phyloP scores from a whole-genome alignment of 2,113 vertebrate genomes.

The Scophthalmus maximus region DNA sequence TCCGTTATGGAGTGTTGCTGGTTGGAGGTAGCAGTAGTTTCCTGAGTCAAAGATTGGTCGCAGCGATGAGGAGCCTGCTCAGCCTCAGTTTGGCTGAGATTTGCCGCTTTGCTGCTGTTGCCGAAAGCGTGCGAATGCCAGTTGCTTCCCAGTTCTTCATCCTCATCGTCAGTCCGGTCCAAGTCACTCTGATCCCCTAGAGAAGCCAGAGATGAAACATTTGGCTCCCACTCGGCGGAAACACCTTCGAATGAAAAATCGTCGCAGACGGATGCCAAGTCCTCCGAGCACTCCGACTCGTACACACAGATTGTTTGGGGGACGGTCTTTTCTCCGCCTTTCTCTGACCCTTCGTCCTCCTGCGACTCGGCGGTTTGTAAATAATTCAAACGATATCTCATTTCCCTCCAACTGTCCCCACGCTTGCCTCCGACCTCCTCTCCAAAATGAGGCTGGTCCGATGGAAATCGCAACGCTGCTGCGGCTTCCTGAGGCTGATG shows the following conservation, averaged over 20 bases:
- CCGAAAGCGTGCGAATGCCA: conserved; percentile 66
- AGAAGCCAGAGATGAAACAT: conserved; percentile 55
- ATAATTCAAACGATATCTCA: conserved; percentile 6
- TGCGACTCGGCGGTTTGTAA: conserved; percentile 18
- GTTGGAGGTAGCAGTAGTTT: conserved; percentile 66
- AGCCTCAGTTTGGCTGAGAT: conserved; percentile 60
- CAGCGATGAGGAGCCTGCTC: conserved; percentile 43
- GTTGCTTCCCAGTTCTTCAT: conserved; percentile 82
- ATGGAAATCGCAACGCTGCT: conserved; percentile 22
- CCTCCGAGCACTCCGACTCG: conserved; percentile 64
- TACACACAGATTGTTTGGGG: conserved; percentile 24
- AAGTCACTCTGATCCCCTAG: conserved; percentile 47
- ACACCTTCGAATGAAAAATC: conserved; percentile 55
- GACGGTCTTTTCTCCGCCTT: conserved; percentile 5
- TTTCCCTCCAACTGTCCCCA: conserved; percentile 4
- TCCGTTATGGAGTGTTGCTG: conserved; percentile 71
- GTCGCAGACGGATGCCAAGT: conserved; percentile 73
- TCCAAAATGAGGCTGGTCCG: neutral
- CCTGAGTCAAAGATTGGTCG: conserved; percentile 59
- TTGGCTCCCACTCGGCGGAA: conserved; percentile 80
- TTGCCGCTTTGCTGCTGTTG: conserved; percentile 10
- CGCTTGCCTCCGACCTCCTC: neutral
- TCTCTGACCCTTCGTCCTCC: conserved; percentile 29
- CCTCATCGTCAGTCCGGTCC: conserved; percentile 74
- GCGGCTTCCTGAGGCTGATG: conserved; percentile 48